phyloP scores from a whole-genome alignment of 2,113 vertebrate genomes.

The Catagonus wagneri region DNA sequence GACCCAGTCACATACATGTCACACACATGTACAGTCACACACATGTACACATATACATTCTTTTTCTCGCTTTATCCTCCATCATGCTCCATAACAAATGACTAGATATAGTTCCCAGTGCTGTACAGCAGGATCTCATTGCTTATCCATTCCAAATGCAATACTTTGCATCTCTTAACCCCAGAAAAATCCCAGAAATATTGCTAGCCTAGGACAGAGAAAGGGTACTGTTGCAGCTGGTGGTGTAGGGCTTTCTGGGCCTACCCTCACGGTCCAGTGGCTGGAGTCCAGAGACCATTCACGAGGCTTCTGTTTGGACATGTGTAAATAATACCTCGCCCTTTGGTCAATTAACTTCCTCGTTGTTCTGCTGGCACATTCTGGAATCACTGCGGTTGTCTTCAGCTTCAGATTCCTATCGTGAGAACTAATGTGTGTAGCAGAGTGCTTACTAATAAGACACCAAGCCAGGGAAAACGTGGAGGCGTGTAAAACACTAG shows the following conservation, averaged over 20 bases:
- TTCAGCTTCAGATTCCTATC: not conserved
- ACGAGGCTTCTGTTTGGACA: not conserved
- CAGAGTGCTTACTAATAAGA: not conserved
- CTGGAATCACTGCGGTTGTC: not conserved
- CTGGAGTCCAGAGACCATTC: not conserved
- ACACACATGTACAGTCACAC: no score
- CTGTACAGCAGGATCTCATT: no score
- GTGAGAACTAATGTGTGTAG: not conserved
- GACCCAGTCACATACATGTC: no score
- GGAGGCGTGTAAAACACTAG: not conserved
- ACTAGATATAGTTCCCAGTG: no score
- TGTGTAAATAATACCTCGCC: not conserved
- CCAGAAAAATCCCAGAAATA: not conserved
- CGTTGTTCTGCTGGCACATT: not conserved
- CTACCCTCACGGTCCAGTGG: not conserved
- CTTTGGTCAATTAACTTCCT: not conserved
- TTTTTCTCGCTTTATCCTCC: no score
- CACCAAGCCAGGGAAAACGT: not conserved
- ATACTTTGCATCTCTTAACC: no score
- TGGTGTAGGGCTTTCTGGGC: not conserved
- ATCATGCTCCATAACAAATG: no score
- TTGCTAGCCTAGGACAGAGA: not conserved
- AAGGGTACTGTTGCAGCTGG: not conserved
- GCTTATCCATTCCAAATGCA: no score
- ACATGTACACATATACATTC: no score